A percentile compares a stretch with the other conserved stretches of the same genome.
Conservation (phyloP, 2,113 vertebrate species). For the Benitochromis conjunctus region DNA sequence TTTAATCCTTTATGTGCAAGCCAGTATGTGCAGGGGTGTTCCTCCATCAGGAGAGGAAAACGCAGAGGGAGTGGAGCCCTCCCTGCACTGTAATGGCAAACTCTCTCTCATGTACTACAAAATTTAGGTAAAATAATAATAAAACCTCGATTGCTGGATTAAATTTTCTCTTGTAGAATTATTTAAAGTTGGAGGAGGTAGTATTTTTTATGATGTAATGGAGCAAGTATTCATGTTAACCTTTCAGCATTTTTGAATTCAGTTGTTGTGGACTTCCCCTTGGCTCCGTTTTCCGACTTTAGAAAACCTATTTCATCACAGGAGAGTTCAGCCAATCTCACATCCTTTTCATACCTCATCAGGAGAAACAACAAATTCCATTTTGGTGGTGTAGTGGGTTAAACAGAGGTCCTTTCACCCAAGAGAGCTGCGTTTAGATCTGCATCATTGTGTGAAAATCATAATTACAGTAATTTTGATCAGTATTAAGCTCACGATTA, state of each 20-base stretch:
- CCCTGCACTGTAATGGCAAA: constrained; percentile 29
- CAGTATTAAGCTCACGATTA: not conserved
- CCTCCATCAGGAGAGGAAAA: constrained; percentile 26
- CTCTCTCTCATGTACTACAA: not conserved
- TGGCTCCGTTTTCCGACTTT: not conserved
- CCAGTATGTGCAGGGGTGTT: constrained; percentile 46
- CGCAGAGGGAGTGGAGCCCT: constrained; percentile 31
- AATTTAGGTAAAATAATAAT: constrained; percentile 3
- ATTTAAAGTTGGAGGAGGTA: not conserved
- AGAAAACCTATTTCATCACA: not conserved
- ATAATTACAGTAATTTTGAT: not conserved
- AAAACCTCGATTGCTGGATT: not conserved
- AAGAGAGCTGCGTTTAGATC: not conserved
- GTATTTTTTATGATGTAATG: not conserved
- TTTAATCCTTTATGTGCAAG: constrained; percentile 61
- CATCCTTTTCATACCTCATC: not conserved
- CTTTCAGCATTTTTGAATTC: not conserved
- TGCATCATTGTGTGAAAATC: not conserved
- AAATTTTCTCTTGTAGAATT: not conserved
- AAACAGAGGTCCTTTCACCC: not conserved
- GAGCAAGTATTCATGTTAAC: not conserved
- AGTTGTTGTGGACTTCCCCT: not conserved
- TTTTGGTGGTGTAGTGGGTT: not conserved
- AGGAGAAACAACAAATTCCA: not conserved
- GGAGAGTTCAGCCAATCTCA: not conserved